Evolutionary conservation across 2,797 vertebrate genomes (phyloP), one percentile per base, ranked within the genome.

Genomic region (Platalea minor): DNA sequence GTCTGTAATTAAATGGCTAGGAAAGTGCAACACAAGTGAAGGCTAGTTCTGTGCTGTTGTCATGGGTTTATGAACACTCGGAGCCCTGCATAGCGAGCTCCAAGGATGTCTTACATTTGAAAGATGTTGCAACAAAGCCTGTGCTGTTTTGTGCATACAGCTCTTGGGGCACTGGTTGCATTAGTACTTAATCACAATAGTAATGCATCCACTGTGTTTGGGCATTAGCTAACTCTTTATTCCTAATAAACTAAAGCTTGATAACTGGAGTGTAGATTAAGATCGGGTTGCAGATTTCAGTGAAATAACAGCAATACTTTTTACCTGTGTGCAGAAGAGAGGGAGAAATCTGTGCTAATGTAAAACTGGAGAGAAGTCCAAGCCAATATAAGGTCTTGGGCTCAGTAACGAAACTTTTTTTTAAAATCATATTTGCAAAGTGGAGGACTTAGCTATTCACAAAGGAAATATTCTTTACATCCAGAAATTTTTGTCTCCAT

Each of bases 221-320:
- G 45, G 18, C 53, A 45, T 77, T 67, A 63, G 28, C 73, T 64
- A 59, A 6, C n/a, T 75, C 46, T 72, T 78, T 82, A 56, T 85
- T 91, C n/a, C 37, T 74, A 2, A 23, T 67, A 67, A 82, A 46
- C 25, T 70, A 57, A 68, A 68, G 41, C 79, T 80, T 86, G 82
- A 31, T 67, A 81, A 74, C 48, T 61, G 54, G 31, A 63, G 45
- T 56, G 45, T 10, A 60, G 91, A 64, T 91, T 77, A 83, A 88
- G 69, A 88, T 83, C 79, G 80, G 63, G 54, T 76, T 91, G 33
- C 39, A 18, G n/a, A 53, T 91, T 95, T 95, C 73, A 45, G 65
- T 75, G 60, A 83, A 85, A 94, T 88, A 60, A 88, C 88, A 64
- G 53, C 65, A 76, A 16, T 91, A 16, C 17, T 93, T 76, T 93